A percentile compares a stretch with the other conserved stretches of the same genome.
Evolutionary conservation across 2,113 vertebrate genomes (phyloP).

Genomic region (Sinosuthora webbiana): DNA sequence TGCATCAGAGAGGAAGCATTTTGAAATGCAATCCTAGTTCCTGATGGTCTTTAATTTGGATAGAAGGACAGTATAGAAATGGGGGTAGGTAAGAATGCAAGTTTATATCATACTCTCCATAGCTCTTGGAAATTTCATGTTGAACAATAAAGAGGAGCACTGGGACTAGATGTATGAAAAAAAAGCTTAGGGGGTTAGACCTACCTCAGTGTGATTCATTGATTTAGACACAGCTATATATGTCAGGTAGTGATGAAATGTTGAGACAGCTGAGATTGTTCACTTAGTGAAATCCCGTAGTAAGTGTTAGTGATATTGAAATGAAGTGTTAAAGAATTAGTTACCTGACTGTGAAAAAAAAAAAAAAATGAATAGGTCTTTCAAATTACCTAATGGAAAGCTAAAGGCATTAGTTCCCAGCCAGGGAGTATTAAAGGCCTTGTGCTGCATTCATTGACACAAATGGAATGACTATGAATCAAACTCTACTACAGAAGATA

Average conservation of each 20-base stretch:
- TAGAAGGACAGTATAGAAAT: neutral
- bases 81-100: neutral
- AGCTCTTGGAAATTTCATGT: neutral
- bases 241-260: slow-evolving; percentile 52
- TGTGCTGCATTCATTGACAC: slow-evolving; percentile 27
- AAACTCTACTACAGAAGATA: slow-evolving; percentile 10
- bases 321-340: slow-evolving; percentile 60
- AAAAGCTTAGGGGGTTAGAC: neutral
- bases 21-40: neutral
- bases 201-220: slow-evolving; percentile 24
- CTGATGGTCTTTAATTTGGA: neutral
- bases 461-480: slow-evolving; percentile 38
- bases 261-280: slow-evolving; percentile 61
- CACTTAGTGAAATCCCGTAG: slow-evolving; percentile 51
- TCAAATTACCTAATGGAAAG: slow-evolving; percentile 62
- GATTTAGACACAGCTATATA: slow-evolving; percentile 20
- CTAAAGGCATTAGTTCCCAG: slow-evolving; percentile 54
- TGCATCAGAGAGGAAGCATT: neutral
- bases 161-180: neutral
- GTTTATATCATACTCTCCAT: neutral
- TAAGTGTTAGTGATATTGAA: slow-evolving; percentile 59
- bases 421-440: slow-evolving; percentile 52
- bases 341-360: slow-evolving; percentile 50
- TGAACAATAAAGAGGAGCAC: neutral
- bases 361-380: slow-evolving; percentile 54